Evolutionary conservation across 2,797 vertebrate species (phyloP), one percentile per base, ranked within the genome.

Genomic region (Pangasius macronema): DNA sequence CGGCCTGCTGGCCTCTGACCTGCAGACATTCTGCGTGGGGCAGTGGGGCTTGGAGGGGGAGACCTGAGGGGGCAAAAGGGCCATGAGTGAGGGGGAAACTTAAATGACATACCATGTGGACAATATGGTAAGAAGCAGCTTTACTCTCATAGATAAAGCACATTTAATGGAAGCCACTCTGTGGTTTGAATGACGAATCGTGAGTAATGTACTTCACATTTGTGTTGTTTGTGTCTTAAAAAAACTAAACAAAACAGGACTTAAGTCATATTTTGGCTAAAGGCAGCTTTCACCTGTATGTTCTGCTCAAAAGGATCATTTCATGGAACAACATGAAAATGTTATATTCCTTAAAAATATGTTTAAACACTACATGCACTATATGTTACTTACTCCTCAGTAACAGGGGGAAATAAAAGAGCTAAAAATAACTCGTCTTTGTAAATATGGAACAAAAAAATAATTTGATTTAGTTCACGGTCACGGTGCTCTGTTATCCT

Each of bases 41-140:
- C 95, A 20, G 97, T 97, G 87, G 98, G 98, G 91, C 97, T 99
- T 4, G 96, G 92, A 46, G 97, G 97, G 82, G 98, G 97, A 49
- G 98, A 98, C 93, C 97, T 98, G 90, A 3, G 13, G 46, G 49
- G 22, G 68, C 20, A 67, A 83, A 39, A 42, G 18, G 61, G 42
- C 2, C 39, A 3, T n/a, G 7, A 27, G 10, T 76, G 70, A 63
- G 57, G 11, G 7, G 3, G 1, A 59, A 20, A 79, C 76, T 1
- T 55, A 57, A 57, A 57, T 55, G 9, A 57, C 42, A 42, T 42
- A 42, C 42, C 42, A 36, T 61, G 10, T 59, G 49, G 20, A 59
- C 22, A 24, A 39, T 10, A 27, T 80, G 55, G 59, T 39, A 14
- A 55, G n/a, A 55, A 36, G 9, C n/a, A 36, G 49, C 39, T 75